Percentiles rank a stretch among this genome's conserved stretches.
Conservation (phyloP, 2,797 vertebrate species). For the Melanotaenia nigrans region DNA sequence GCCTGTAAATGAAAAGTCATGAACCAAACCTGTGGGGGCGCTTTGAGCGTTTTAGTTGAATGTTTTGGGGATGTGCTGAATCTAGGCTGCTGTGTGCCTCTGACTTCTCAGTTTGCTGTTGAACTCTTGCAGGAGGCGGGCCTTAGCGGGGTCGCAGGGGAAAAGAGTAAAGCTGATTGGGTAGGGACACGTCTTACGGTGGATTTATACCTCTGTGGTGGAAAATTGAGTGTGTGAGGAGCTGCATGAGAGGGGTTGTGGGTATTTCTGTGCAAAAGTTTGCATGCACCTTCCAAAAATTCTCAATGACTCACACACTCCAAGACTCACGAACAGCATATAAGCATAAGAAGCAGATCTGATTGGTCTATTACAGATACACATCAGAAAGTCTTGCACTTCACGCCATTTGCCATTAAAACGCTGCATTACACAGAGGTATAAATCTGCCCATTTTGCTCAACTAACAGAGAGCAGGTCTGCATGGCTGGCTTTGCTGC, state of each 20-base stretch:
- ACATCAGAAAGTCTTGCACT: constrained; percentile 28
- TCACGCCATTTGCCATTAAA: constrained; percentile 23
- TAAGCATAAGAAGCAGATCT: constrained; percentile 10
- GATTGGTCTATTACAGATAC: constrained; percentile 37
- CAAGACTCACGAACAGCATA: constrained; percentile 29
- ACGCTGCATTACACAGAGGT: constrained; percentile 71
- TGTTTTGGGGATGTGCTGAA: constrained; percentile 71
- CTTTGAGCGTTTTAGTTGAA: constrained; percentile 59
- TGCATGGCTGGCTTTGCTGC: constrained; percentile 74
- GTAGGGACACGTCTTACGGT: constrained; percentile 83
- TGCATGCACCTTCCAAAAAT: constrained; percentile 68
- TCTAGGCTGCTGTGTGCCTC: constrained; percentile 78
- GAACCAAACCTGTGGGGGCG: constrained; percentile 37
- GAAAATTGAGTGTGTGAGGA: constrained; percentile 46
- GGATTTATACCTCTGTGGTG: constrained; percentile 81
- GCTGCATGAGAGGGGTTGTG: constrained; percentile 75
- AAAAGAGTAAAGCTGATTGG: constrained; percentile 85
- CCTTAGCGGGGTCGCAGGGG: constrained; percentile 83
- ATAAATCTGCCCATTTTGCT: constrained; percentile 71
- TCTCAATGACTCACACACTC: constrained; percentile 46
- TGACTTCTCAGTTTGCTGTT: constrained; percentile 83
- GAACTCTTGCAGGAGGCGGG: constrained; percentile 85
- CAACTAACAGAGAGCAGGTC: constrained; percentile 75
- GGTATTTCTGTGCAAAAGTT: constrained; percentile 66
- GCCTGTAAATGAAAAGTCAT: constrained; percentile 41